A percentile compares a stretch with the other conserved stretches of the same genome.
Evolutionary conservation across 2,888 invertebrate genomes (phyloP).

Genomic region (Chrysodeixis includens): DNA sequence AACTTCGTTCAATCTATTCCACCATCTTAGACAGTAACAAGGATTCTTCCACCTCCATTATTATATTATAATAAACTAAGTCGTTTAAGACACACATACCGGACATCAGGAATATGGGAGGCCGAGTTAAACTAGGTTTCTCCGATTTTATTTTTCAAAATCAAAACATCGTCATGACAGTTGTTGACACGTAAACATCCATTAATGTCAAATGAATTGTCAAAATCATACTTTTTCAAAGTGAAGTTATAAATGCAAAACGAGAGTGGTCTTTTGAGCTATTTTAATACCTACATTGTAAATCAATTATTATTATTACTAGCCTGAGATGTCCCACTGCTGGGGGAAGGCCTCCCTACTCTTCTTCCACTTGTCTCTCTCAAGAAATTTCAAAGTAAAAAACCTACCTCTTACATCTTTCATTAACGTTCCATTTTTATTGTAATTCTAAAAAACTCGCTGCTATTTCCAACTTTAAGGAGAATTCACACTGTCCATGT

Average conservation of each 20-base stretch:
- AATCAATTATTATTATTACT: no score
- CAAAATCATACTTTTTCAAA: not conserved
- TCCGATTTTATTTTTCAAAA: slow-evolving; percentile 30
- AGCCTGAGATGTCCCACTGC: no score
- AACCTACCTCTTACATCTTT: no score
- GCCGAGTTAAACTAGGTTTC: slow-evolving; percentile 15
- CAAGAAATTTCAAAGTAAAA: no score
- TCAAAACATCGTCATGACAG: slow-evolving; percentile 54
- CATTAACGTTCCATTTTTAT: no score
- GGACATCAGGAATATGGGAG: slow-evolving; percentile 45
- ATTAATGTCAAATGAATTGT: slow-evolving; percentile 1
- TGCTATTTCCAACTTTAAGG: no score
- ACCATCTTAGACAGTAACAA: not conserved
- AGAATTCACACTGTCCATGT: not conserved
- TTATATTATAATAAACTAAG: not conserved
- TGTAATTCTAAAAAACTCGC: no score
- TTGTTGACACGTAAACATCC: slow-evolving; percentile 58
- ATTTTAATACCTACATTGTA: not conserved
- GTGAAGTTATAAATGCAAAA: not conserved
- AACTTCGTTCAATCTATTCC: not conserved
- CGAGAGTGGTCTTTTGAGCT: not conserved
- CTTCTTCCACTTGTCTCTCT: no score
- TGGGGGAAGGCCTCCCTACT: no score
- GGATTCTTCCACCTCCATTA: not conserved
- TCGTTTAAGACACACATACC: slow-evolving; percentile 31